phyloP scores from a whole-genome alignment of 2,113 vertebrate genomes.

The Sylvia atricapilla region DNA sequence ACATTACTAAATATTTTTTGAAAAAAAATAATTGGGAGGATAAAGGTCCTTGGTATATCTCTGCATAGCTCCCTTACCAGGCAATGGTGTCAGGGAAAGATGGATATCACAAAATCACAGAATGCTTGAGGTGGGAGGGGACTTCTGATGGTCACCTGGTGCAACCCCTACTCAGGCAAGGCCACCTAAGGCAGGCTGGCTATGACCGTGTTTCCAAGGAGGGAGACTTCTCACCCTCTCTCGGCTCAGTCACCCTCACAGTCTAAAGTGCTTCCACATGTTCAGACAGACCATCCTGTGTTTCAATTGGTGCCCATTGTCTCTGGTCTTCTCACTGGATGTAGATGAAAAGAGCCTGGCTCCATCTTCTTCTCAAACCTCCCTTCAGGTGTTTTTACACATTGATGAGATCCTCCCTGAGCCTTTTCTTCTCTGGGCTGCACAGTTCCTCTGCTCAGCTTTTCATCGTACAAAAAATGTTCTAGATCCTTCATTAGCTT shows the following conservation, averaged over 20 bases:
- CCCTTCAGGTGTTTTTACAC: neutral
- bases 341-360: neutral
- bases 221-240: neutral
- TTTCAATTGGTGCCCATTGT: neutral
- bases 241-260: neutral
- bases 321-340: neutral
- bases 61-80: neutral
- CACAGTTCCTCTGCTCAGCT: neutral
- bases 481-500: neutral
- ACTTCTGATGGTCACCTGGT: neutral
- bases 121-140: neutral
- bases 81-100: neutral
- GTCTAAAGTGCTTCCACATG: neutral
- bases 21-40: neutral
- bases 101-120: neutral
- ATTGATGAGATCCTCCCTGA: neutral
- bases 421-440: neutral
- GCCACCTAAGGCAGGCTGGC: neutral
- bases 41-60: neutral
- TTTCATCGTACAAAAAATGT: neutral
- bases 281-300: neutral
- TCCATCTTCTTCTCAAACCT: neutral
- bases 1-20: neutral
- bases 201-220: neutral
- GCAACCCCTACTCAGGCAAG: neutral